Base-by-base conservation (phyloP, 2,888 invertebrate species). In the Sphecodes monilicornis region DNA sequence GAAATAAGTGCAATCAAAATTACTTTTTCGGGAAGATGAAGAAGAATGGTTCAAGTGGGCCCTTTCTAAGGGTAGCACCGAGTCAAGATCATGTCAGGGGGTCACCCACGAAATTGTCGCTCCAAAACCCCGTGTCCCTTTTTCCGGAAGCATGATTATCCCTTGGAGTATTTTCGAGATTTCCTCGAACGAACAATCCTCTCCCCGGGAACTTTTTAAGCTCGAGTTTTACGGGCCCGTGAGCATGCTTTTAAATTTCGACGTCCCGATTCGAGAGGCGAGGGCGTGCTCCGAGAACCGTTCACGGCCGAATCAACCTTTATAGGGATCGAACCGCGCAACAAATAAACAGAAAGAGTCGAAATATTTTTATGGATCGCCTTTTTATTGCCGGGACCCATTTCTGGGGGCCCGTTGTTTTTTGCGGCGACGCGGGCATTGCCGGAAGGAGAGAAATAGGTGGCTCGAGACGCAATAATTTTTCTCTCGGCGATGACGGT, bases 151-250 rank as follows among this genome's bases (percentile, higher is more conserved):
- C 68, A 10, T 13, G 68, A 68, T 68, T 68, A 68, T 68, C 68
- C 68, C 6, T n/a, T n/a, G 54, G 39, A n/a, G n/a, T 22, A 22
- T 39, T 13, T n/a, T 39, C 68, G n/a, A 39, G 5, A n/a, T n/a
- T 50, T 39, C 50, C 26, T 1, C n/a, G 32, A 26, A 50, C 26
- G 29, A 41, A 36, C 18, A 71, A 80, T 79, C 68, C 46, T 57
- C 54, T 41, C 74, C 75, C 71, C 10, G 13, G 80, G 75, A 78
- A 84, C 85, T 86, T 85, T 78, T 85, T 81, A 86, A 89, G 73
- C 80, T 79, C 75, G 84, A 86, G 84, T 88, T 85, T 88, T 85
- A 86, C 84, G 88, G 88, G 69, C 76, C 80, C 66, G 80, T 89
- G 86, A 73, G 74, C 85, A 85, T 66, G 69, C 78, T 85, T 66